These are phyloP conservation scores for Caiman crocodilus DNA, from an alignment of 2,797 vertebrate genomes.

Conservation along the genomic window DNA sequence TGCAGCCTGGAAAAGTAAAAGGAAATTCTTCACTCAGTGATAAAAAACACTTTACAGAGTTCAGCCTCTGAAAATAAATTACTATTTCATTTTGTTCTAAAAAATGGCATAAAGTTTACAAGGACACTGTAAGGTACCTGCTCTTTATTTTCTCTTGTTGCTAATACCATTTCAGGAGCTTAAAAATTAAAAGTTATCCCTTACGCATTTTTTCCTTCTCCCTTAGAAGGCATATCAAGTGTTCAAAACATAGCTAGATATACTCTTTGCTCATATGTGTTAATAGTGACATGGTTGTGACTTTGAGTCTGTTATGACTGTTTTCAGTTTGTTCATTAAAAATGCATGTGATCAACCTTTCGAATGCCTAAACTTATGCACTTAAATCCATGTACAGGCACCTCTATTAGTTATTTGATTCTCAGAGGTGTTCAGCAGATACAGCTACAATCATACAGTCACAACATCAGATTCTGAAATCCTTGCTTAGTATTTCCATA, in stretches of 20 bases:
- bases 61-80: conserved; percentile 46
- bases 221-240: too few species aligned
- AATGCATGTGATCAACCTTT: not conserved
- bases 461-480: not conserved
- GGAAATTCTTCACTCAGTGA: conserved; percentile 1
- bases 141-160: conserved; percentile 42
- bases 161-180: conserved; percentile 28
- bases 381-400: not conserved
- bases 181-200: not conserved
- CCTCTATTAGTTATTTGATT: not conserved
- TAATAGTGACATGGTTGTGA: too few species aligned
- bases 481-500: not conserved
- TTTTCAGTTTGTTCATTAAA: not conserved
- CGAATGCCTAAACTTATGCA: not conserved
- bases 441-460: not conserved
- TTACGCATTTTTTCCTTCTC: too few species aligned
- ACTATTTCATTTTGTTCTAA: conserved; percentile 6
- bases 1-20: not conserved
- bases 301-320: too few species aligned
- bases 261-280: too few species aligned
- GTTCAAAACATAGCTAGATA: too few species aligned
- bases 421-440: not conserved
- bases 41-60: not conserved
- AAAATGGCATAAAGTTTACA: conserved; percentile 45
- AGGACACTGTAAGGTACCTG: conserved; percentile 19